Evolutionary conservation across 2,797 vertebrate species (phyloP), one percentile per base, ranked within the genome.

Genomic region (Rhadinocentrus ornatus): DNA sequence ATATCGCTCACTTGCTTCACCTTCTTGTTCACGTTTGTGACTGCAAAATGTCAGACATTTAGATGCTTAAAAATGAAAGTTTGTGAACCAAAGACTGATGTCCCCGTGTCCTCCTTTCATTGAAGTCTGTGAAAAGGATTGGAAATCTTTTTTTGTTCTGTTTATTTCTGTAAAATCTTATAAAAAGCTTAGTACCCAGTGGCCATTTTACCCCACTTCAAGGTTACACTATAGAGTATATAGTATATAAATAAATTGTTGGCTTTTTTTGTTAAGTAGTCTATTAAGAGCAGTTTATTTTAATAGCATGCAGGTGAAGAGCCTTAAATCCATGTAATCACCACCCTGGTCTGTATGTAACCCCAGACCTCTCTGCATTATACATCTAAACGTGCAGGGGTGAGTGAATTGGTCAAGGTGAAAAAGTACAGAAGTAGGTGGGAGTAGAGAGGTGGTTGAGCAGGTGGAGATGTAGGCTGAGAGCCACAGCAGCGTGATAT

Each of bases 341-440:
- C 44, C 44, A 20, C 32, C 50, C 41, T 61, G 18, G 50, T 37
- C n/a, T 44, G 29, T 52, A 52, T 27, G 52, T 37, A 48, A 53
- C 24, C 24, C n/a, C 16, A 5, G 62, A 39, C 31, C 3, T 32
- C 62, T 52, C 24, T 12, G 0, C 39, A n/a, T 9, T n/a, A n/a
- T 62, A 62, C 78, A 73, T 67, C 61, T 77, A 70, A 29, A 50
- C 32, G 62, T 29, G 54, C 37, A 48, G 13, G 72, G 64, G 48
- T 32, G 34, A 72, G 48, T 31, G 71, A 71, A 55, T 24, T 12
- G 62, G 63, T 76, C 54, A 72, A 58, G 78, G 78, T 75, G 68
- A 61, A 68, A 31, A 70, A 62, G 35, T 52, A 72, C 37, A 59
- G 22, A 46, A 18, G 53, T 11, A 9, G n/a, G 27, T 44, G 32